phyloP scores from a whole-genome alignment of 1,140 invertebrate species.

The Hylaeus anthracinus region DNA sequence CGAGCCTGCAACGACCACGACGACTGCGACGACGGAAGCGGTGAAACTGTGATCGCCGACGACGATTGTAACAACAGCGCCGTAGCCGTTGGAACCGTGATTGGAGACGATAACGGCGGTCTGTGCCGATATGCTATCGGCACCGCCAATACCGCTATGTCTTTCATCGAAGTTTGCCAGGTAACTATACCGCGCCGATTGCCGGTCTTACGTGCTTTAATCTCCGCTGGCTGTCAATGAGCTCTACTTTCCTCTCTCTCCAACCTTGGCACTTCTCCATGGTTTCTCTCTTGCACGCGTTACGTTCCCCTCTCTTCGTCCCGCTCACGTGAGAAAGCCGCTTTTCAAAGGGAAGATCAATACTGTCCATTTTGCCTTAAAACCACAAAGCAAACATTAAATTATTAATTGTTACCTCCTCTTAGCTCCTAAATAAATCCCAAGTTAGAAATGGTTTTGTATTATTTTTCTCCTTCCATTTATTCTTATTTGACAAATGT shows the following conservation, averaged over 20 bases:
- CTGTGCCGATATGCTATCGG: conserved; percentile 77
- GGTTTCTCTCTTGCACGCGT: not conserved
- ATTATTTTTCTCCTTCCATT: too few species aligned
- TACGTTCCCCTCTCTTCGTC: conserved; percentile 4
- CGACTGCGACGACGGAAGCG: conserved; percentile 25
- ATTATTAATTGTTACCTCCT: too few species aligned
- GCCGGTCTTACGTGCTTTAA: conserved; percentile 7
- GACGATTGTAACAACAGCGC: conserved; percentile 64
- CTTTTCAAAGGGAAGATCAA: not conserved
- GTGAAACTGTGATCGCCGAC: conserved; percentile 57
- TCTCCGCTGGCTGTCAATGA: not conserved
- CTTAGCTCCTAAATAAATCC: too few species aligned
- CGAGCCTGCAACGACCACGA: conserved; percentile 40
- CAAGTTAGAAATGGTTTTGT: too few species aligned
- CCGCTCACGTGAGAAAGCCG: not conserved
- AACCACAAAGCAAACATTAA: too few species aligned
- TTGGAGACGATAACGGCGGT: conserved; percentile 66
- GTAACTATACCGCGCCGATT: conserved; percentile 60
- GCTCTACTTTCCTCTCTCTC: not conserved
- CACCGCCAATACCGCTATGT: conserved; percentile 73
- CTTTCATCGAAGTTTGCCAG: conserved; percentile 78
- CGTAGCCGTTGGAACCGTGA: conserved; percentile 36
- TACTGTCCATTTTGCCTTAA: not conserved
- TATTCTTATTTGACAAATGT: too few species aligned
- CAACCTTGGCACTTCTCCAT: not conserved